phyloP scores from a whole-genome alignment of 64 coral and sea anemone species.

The Porites lutea region DNA sequence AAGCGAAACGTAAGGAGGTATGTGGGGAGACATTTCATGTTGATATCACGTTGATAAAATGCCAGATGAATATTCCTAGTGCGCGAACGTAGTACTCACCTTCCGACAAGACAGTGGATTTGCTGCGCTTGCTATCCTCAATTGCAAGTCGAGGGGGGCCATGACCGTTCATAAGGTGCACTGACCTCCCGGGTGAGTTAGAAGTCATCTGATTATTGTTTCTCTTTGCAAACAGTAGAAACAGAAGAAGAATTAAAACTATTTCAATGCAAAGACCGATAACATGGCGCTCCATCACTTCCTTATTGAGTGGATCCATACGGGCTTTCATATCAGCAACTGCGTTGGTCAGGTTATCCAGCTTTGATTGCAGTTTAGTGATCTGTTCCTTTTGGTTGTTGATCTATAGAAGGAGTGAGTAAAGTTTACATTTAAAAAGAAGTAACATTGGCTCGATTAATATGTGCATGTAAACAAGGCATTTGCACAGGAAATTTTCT shows the following conservation, averaged over 20 bases:
- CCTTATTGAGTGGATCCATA: slow-evolving; percentile 69
- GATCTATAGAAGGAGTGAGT: not conserved
- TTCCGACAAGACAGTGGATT: too few species aligned
- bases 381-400: slow-evolving; percentile 91
- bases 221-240: slow-evolving; percentile 57
- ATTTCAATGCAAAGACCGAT: slow-evolving; percentile 86
- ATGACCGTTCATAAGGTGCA: not conserved
- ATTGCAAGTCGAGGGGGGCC: too few species aligned
- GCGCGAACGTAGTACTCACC: too few species aligned
- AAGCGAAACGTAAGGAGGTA: too few species aligned
- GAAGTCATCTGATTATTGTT: slow-evolving; percentile 37
- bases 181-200: slow-evolving; percentile 25
- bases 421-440: not conserved
- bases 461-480: too few species aligned
- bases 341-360: slow-evolving; percentile 30
- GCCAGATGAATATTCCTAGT: too few species aligned
- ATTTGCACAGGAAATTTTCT: too few species aligned
- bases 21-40: too few species aligned
- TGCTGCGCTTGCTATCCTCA: too few species aligned
- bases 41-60: too few species aligned
- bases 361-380: slow-evolving; percentile 65
- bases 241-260: slow-evolving; percentile 65
- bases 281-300: slow-evolving; percentile 89
- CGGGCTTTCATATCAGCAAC: slow-evolving; percentile 48
- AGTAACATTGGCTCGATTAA: too few species aligned